Conservation (phyloP, 2,113 vertebrate genomes). For the Propithecus coquereli region DNA sequence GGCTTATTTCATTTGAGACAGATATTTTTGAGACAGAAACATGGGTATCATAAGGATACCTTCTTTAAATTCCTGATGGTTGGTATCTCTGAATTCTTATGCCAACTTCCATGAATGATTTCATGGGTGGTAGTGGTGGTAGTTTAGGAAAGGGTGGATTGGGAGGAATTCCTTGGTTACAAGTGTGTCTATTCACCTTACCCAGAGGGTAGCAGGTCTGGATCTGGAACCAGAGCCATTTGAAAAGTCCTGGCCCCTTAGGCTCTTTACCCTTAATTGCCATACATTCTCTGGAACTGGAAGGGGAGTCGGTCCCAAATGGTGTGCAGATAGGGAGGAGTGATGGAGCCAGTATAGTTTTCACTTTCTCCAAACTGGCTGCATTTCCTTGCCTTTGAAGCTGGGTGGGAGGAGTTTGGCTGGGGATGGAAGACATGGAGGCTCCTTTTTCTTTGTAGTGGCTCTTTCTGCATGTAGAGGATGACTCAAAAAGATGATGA, state of each 20-base stretch:
- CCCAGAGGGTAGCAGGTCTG: not conserved
- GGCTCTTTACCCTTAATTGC: not conserved
- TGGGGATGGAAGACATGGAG: not conserved
- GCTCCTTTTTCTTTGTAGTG: conserved; percentile 14
- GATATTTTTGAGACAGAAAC: not conserved
- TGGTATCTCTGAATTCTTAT: not conserved
- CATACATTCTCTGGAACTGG: not conserved
- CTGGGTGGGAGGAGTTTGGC: not conserved
- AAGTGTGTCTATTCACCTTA: not conserved
- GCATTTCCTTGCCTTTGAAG: conserved; percentile 1
- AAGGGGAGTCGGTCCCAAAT: not conserved
- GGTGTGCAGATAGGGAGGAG: not conserved
- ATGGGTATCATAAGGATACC: not conserved
- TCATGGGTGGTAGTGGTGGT: not conserved
- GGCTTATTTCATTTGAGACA: not conserved
- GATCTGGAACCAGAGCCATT: not conserved
- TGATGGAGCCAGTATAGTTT: not conserved
- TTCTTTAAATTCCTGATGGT: not conserved
- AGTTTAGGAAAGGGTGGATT: not conserved
- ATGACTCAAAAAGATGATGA: not conserved
- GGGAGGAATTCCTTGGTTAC: not conserved
- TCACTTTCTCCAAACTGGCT: not conserved
- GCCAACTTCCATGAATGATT: not conserved
- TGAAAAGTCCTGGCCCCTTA: not conserved
- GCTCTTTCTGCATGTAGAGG: not conserved